A percentile compares a stretch with the other conserved stretches of the same genome.
Conservation (phyloP, 2,113 vertebrate genomes). For the Daboia siamensis region DNA sequence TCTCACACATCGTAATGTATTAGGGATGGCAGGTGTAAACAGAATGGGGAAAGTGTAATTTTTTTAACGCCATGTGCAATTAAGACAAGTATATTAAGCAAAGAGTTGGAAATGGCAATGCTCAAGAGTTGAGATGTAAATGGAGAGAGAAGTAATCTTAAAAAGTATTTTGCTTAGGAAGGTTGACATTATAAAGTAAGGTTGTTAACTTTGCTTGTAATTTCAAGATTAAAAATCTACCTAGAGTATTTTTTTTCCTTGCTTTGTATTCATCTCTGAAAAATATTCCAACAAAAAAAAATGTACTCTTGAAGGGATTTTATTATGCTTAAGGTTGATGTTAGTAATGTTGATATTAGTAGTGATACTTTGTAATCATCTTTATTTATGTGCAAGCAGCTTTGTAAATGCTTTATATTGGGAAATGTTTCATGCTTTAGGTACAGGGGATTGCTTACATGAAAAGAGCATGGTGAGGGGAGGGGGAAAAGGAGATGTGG, state of each 20-base stretch:
- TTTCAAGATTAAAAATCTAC: conserved; percentile 21
- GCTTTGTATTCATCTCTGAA: conserved; percentile 13
- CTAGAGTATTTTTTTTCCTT: not conserved
- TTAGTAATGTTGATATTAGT: too few species aligned
- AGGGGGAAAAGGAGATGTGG: too few species aligned
- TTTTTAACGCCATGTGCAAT: conserved; percentile 46
- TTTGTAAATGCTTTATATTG: too few species aligned
- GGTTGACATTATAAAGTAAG: not conserved
- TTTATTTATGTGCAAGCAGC: too few species aligned
- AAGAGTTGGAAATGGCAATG: conserved; percentile 4
- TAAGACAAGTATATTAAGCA: conserved; percentile 47
- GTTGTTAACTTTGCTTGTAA: conserved; percentile 11
- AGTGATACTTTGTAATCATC: too few species aligned
- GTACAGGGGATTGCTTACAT: too few species aligned
- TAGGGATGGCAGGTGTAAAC: conserved; percentile 58
- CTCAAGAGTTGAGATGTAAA: not conserved
- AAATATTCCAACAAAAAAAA: conserved; percentile 9
- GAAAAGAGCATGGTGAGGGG: too few species aligned
- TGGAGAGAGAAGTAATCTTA: not conserved
- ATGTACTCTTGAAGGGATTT: not conserved
- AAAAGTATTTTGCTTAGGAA: not conserved
- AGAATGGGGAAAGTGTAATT: conserved; percentile 54
- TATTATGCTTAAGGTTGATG: too few species aligned
- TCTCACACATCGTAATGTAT: conserved; percentile 62
- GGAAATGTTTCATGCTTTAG: too few species aligned